Conservation (phyloP, 2,113 vertebrate species). For the Phocoena phocoena region DNA sequence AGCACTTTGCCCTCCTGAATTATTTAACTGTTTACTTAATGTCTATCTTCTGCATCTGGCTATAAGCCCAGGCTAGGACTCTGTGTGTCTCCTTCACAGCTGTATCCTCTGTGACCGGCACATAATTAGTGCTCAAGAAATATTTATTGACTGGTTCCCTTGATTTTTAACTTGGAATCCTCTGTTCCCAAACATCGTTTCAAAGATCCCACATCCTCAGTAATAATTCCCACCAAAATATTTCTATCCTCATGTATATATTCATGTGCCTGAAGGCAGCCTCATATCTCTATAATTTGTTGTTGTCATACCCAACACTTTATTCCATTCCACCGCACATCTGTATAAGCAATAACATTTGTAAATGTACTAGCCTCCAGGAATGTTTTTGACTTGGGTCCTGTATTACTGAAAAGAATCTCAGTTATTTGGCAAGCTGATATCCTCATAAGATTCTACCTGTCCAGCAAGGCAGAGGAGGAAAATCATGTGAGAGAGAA, state of each 20-base stretch:
- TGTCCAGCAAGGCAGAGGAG: constrained; percentile 53
- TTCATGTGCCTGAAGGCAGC: constrained; percentile 73
- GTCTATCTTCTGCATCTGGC: background rate
- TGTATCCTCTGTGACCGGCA: background rate
- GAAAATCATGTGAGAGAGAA: constrained; percentile 20
- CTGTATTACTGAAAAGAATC: constrained; percentile 78
- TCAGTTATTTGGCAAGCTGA: constrained; percentile 76
- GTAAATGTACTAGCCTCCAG: constrained; percentile 39
- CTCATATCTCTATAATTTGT: constrained; percentile 70
- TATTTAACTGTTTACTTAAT: background rate
- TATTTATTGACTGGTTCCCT: background rate
- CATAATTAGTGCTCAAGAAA: background rate
- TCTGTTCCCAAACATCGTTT: constrained; percentile 60
- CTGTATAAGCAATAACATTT: constrained; percentile 77
- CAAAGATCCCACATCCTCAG: constrained; percentile 54
- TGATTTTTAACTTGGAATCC: constrained; percentile 44
- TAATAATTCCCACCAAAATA: constrained; percentile 46
- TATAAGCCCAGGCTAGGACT: background rate
- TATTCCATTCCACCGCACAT: constrained; percentile 71
- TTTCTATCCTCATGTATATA: constrained; percentile 68
- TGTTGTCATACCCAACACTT: constrained; percentile 75
- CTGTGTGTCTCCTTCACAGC: background rate
- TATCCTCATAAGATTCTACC: constrained; percentile 63
- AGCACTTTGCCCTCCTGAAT: background rate
- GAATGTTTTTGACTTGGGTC: constrained; percentile 70